phyloP scores from a whole-genome alignment of 2,797 vertebrate species.

The Tympanoctomys barrerae region DNA sequence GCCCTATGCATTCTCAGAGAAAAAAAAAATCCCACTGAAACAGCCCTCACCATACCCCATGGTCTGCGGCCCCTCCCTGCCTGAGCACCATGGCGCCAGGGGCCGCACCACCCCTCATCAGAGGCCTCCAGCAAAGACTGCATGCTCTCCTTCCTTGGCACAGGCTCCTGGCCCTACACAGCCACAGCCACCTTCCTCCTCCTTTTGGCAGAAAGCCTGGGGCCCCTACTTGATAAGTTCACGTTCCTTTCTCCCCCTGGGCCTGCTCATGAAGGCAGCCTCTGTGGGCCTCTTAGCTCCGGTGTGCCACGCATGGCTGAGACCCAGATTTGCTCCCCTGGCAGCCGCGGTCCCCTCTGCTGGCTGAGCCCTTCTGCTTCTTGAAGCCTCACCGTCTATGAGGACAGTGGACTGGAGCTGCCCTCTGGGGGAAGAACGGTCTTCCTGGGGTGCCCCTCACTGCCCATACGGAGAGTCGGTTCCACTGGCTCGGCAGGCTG shows the following conservation, averaged over 20 bases:
- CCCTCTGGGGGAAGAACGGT: rapidly evolving
- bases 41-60: background rate
- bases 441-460: background rate
- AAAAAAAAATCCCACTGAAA: background rate
- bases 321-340: background rate
- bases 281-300: background rate
- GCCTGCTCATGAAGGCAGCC: background rate
- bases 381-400: background rate
- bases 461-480: background rate
- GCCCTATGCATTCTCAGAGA: background rate
- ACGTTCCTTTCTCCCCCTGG: background rate
- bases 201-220: background rate
- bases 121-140: background rate
- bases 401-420: background rate
- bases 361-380: background rate
- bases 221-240: background rate
- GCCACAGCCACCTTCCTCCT: background rate
- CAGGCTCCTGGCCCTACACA: background rate
- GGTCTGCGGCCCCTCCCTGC: background rate
- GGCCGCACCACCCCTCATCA: background rate
- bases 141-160: background rate
- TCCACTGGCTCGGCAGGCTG: background rate
- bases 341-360: background rate
- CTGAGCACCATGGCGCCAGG: background rate
- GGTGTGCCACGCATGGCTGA: rapidly evolving